Percentiles rank a stretch among this genome's conserved stretches.
Conservation (phyloP, 2,113 vertebrate genomes). For the Larimichthys crocea region DNA sequence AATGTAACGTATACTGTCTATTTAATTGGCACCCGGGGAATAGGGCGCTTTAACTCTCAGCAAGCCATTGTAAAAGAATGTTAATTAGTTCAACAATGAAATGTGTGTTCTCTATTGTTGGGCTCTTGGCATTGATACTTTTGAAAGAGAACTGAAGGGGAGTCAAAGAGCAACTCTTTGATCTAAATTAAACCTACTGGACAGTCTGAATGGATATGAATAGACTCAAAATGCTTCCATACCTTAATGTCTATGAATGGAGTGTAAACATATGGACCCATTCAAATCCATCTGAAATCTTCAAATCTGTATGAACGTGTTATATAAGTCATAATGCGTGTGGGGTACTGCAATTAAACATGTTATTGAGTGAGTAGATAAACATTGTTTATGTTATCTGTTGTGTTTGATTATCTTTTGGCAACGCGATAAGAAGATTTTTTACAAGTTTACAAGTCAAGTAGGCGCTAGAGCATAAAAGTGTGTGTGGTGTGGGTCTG, state of each 20-base stretch:
- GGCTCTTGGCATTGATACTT: slow-evolving; percentile 65
- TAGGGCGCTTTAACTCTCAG: slow-evolving; percentile 65
- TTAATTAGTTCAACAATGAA: slow-evolving; percentile 79
- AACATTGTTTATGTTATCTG: slow-evolving; percentile 14
- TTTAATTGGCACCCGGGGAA: slow-evolving; percentile 71
- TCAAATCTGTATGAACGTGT: slow-evolving; percentile 6
- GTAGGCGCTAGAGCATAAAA: slow-evolving; percentile 40
- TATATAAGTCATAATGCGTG: not conserved
- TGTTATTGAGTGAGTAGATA: slow-evolving; percentile 19
- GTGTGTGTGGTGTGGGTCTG: slow-evolving; percentile 28
- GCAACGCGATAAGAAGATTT: slow-evolving; percentile 13
- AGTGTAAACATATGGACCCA: slow-evolving; percentile 6
- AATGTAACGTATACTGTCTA: slow-evolving; percentile 59
- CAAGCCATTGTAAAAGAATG: slow-evolving; percentile 74
- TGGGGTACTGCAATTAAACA: not conserved
- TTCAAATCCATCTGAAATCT: slow-evolving; percentile 3
- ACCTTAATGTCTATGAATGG: slow-evolving; percentile 11
- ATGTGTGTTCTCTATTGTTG: slow-evolving; percentile 70
- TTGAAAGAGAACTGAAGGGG: slow-evolving; percentile 62
- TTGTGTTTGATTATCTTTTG: slow-evolving; percentile 42
- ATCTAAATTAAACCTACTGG: slow-evolving; percentile 43
- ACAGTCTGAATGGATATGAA: slow-evolving; percentile 13
- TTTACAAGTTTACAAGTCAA: slow-evolving; percentile 18
- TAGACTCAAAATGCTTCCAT: slow-evolving; percentile 26
- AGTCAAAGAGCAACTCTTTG: slow-evolving; percentile 69